A percentile compares a stretch with the other conserved stretches of the same genome.
phyloP scores from a whole-genome alignment of 2,888 invertebrate species.

The Geotrupes spiniger region DNA sequence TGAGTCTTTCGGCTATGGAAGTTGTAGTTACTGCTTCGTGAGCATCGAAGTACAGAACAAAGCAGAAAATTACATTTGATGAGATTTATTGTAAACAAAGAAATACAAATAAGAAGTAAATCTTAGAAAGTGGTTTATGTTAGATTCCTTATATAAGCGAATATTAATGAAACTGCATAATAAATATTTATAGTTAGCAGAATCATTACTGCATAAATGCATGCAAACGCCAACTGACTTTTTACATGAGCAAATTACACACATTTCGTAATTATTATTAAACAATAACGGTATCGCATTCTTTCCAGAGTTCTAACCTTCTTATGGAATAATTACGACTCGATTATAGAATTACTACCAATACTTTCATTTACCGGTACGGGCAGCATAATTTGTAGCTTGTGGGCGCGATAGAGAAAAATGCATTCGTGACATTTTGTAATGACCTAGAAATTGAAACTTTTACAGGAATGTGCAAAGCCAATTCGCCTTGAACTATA shows the following conservation, averaged over 20 bases:
- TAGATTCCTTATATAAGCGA: too few relatives aligned
- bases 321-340: slow-evolving; percentile 18
- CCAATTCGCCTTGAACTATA: slow-evolving; percentile 39
- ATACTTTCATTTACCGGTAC: slow-evolving; percentile 21
- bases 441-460: slow-evolving; percentile 35
- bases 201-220: too few relatives aligned
- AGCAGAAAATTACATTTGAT: too few relatives aligned
- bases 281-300: slow-evolving; percentile 25
- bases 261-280: slow-evolving; percentile 18
- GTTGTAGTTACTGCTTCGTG: too few relatives aligned
- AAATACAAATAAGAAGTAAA: too few relatives aligned
- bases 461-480: slow-evolving; percentile 34
- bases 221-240: too few relatives aligned
- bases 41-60: too few relatives aligned
- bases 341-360: slow-evolving; percentile 6
- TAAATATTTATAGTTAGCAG: too few relatives aligned
- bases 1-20: too few relatives aligned
- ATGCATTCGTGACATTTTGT: slow-evolving; percentile 31
- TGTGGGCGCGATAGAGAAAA: slow-evolving; percentile 30
- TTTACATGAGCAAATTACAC: neutral
- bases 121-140: too few relatives aligned
- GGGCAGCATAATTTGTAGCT: slow-evolving; percentile 10
- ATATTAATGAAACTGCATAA: too few relatives aligned
- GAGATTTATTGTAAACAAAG: too few relatives aligned
- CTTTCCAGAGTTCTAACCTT: slow-evolving; percentile 24